Evolutionary conservation across 2,888 invertebrate genomes (phyloP).

Genomic region (Sarcophaga subvicina): DNA sequence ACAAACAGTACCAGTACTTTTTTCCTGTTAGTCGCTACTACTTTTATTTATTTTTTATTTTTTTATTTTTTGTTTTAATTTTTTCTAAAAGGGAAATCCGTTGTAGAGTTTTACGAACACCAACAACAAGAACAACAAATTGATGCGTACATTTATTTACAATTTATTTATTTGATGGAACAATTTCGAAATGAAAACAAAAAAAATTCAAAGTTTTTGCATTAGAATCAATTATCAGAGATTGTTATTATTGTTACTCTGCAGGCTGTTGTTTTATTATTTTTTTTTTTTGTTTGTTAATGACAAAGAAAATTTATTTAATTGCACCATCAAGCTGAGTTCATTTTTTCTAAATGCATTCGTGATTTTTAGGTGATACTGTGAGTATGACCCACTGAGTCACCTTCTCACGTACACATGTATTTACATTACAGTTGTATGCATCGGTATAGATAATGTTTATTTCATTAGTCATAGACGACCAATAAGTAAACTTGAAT

Average conservation of each 20-base stretch:
- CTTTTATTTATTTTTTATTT: not conserved
- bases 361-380: not conserved
- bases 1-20: constrained; percentile 67
- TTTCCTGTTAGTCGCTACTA: constrained; percentile 66
- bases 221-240: constrained; percentile 62
- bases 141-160: constrained; percentile 45
- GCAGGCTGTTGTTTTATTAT: too few species aligned
- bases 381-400: constrained; percentile 22
- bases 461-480: constrained; percentile 65
- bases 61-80: not conserved
- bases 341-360: not conserved
- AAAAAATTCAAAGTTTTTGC: constrained; percentile 33
- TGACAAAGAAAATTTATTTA: not conserved
- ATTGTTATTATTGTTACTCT: constrained; percentile 31
- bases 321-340: not conserved
- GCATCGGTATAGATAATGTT: constrained; percentile 18
- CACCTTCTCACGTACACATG: not conserved
- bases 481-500: constrained; percentile 53
- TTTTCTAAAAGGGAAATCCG: constrained; percentile 69
- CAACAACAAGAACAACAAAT: constrained; percentile 26
- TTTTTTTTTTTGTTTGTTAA: not conserved
- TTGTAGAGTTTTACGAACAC: constrained; percentile 42
- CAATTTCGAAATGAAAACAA: constrained; percentile 30
- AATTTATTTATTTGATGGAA: constrained; percentile 26
- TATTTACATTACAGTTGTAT: not conserved